These are phyloP conservation scores for Stratiomys singularior DNA, from an alignment of 2,888 invertebrate genomes.

Conservation along the genomic window DNA sequence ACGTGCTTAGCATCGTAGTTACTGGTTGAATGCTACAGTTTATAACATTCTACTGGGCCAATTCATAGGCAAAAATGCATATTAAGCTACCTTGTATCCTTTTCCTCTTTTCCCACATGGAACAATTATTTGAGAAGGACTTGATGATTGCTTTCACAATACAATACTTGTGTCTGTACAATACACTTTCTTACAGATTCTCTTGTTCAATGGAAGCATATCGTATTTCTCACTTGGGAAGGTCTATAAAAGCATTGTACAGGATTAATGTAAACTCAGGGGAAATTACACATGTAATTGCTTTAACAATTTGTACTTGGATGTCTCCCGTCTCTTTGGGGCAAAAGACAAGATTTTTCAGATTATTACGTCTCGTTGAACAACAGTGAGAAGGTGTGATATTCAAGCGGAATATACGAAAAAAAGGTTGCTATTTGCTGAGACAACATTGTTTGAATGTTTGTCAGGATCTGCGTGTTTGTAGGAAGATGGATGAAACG, in stretches of 20 bases:
- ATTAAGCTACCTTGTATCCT: not conserved
- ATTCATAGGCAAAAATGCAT: not conserved
- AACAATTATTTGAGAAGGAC: not conserved
- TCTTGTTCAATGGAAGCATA: constrained; percentile 7
- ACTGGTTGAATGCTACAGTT: not conserved
- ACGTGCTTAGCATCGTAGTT: not conserved
- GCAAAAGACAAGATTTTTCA: constrained; percentile 3
- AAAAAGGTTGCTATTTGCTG: no score
- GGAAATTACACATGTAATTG: constrained; percentile 39
- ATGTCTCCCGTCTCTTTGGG: not conserved
- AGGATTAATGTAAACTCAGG: constrained; percentile 32
- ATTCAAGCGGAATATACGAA: not conserved
- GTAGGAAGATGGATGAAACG: no score
- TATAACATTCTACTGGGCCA: not conserved
- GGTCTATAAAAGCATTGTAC: not conserved
- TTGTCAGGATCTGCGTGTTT: no score
- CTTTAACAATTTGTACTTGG: constrained; percentile 29
- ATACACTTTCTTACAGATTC: no score
- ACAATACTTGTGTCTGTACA: not conserved
- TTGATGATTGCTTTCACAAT: not conserved
- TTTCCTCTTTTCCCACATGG: not conserved
- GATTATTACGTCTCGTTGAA: not conserved
- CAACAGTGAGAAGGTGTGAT: not conserved
- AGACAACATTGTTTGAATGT: no score
- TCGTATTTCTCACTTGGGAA: constrained; percentile 25